Base-by-base conservation (phyloP, 2,113 vertebrate species). In the Gobius niger region DNA sequence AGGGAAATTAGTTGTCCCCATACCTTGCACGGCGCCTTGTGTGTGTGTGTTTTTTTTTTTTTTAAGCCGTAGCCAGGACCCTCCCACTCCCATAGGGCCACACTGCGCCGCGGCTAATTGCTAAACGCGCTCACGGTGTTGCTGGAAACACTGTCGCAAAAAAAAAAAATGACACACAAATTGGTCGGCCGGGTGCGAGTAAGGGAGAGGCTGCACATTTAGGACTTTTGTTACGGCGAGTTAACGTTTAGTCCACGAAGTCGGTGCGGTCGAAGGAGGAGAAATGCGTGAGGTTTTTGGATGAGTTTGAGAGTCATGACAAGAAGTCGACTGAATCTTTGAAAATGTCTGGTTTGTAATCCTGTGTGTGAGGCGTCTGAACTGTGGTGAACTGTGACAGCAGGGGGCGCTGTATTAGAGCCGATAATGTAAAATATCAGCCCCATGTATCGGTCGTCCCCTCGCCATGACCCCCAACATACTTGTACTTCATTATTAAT, bases 1-100 rank as follows among this genome's bases (percentile, higher is more conserved):
- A 82, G 88, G 88, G 90, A 91, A 90, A 90, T 90, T 88, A 89
- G 85, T 65, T 18, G 56, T 63, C 78, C 86, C 82, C 24, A 34
- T 89, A 79, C 80, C 78, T 83, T 42, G 77, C 76, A 85, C 73
- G 68, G 0, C 52, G 80, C 89, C 83, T 84, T 76, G 81, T 89
- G 88, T 34, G 24, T 34, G 24, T 34, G 24, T 34, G 24, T 24
- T 1, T 24, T 24, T 24, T 1, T 24, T 24, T 24, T 87, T 87
- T 85, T 79, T 78, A 67, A 65, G 77, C 15, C 8, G 73, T 66
- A 76, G 77, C 77, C 75, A 70, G 75, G 77, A 80, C 77, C 68
- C 88, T 83, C 87, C 90, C 87, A 64, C 81, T 89, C 86, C 88
- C 90, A 82, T 71, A 0, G 80, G 90, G 76, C 61, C 84, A 61